Percentiles rank a stretch among this genome's conserved stretches.
These are phyloP conservation scores for Percopsis omiscomaycus DNA, from an alignment of 2,797 vertebrate genomes.

Conservation along the genomic window DNA sequence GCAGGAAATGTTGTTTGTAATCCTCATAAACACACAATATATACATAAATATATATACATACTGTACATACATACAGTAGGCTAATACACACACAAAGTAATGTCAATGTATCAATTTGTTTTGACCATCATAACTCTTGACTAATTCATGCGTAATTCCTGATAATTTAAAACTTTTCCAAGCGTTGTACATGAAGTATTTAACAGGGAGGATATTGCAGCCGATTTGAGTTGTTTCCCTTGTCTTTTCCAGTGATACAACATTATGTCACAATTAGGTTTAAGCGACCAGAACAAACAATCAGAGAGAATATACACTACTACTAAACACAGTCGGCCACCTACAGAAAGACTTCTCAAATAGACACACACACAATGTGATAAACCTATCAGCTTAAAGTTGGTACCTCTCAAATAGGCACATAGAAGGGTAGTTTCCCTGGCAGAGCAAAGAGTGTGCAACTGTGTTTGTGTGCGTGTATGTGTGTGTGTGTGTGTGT, in stretches of 20 bases:
- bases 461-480: constrained; percentile 7
- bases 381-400: constrained; percentile 60
- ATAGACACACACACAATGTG: constrained; percentile 42
- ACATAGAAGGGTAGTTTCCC: constrained; percentile 55
- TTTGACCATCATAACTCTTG: too few species aligned
- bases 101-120: too few species aligned
- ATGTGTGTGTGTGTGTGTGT: constrained; percentile 8
- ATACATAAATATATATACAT: not conserved
- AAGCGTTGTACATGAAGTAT: too few species aligned
- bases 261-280: constrained; percentile 15
- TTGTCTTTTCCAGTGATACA: not conserved
- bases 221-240: not conserved
- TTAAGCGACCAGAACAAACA: constrained; percentile 24
- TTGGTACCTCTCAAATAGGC: constrained; percentile 65
- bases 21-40: constrained; percentile 3
- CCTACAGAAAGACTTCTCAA: constrained; percentile 39
- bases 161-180: too few species aligned
- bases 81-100: not conserved
- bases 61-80: not conserved
- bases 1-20: not conserved
- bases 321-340: constrained; percentile 16
- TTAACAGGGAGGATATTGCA: not conserved
- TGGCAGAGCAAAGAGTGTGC: constrained; percentile 47
- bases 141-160: too few species aligned
- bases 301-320: not conserved